Evolutionary conservation across 2,113 vertebrate species (phyloP).

Genomic region (Sebastes fasciatus): DNA sequence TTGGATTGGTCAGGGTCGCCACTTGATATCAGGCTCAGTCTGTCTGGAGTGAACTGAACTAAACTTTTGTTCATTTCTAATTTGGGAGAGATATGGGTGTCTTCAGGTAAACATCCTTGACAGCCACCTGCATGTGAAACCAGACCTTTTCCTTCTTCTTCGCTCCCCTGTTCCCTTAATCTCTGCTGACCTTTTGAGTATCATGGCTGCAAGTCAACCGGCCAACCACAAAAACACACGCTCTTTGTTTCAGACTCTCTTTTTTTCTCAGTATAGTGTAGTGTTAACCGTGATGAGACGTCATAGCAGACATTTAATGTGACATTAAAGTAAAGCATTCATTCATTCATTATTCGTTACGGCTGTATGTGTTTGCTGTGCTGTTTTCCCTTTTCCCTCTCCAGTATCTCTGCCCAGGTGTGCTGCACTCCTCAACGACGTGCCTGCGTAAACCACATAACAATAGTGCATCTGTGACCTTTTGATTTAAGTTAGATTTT

Average conservation of each 20-base stretch:
- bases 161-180: conserved; percentile 57
- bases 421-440: no score
- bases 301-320: not conserved
- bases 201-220: conserved; percentile 49
- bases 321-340: conserved; percentile 4
- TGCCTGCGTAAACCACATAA: no score
- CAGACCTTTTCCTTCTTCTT: conserved; percentile 55
- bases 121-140: conserved; percentile 79
- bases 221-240: conserved; percentile 48
- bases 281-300: not conserved
- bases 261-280: not conserved
- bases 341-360: no score
- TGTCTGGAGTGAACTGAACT: conserved; percentile 61
- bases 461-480: no score
- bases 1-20: conserved; percentile 60
- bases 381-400: no score
- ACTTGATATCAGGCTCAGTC: conserved; percentile 61
- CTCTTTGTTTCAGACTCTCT: conserved; percentile 38
- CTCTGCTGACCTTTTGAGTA: conserved; percentile 68
- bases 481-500: no score
- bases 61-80: conserved; percentile 76
- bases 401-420: no score
- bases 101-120: conserved; percentile 76
- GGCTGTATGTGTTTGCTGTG: no score
- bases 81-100: conserved; percentile 64